A percentile compares a stretch with the other conserved stretches of the same genome.
Evolutionary conservation across 2,113 vertebrate genomes (phyloP).

Genomic region (Pristiophorus japonicus): DNA sequence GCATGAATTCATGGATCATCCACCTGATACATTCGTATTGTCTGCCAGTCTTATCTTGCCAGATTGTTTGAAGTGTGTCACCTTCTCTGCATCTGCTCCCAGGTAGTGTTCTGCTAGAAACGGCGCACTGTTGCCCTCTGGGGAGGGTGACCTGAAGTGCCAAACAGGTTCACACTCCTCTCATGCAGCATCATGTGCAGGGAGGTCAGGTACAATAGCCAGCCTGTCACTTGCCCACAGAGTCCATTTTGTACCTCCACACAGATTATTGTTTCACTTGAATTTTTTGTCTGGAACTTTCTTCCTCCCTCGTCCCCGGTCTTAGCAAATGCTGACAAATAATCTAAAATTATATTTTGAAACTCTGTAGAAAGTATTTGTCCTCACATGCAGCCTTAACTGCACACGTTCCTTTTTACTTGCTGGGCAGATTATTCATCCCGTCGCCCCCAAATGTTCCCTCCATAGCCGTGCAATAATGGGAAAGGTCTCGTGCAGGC

Average conservation of each 20-base stretch:
- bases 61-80: not conserved
- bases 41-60: too few species aligned
- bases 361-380: not conserved
- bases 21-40: too few species aligned
- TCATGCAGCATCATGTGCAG: not conserved
- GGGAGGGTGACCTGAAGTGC: not conserved
- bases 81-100: not conserved
- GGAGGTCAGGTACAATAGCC: not conserved
- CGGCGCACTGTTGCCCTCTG: too few species aligned
- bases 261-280: not conserved
- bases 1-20: not conserved
- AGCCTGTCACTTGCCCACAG: not conserved
- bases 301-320: not conserved
- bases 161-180: not conserved
- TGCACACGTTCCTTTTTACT: not conserved
- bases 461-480: too few species aligned
- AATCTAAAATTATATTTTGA: not conserved
- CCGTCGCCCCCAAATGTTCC: too few species aligned
- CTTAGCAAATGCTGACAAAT: not conserved
- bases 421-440: too few species aligned
- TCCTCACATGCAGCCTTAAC: not conserved
- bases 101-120: not conserved
- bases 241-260: not conserved
- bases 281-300: not conserved
- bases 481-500: too few species aligned